Base-by-base conservation (phyloP, 2,797 vertebrate species). In the Halcyon smyrnensis region DNA sequence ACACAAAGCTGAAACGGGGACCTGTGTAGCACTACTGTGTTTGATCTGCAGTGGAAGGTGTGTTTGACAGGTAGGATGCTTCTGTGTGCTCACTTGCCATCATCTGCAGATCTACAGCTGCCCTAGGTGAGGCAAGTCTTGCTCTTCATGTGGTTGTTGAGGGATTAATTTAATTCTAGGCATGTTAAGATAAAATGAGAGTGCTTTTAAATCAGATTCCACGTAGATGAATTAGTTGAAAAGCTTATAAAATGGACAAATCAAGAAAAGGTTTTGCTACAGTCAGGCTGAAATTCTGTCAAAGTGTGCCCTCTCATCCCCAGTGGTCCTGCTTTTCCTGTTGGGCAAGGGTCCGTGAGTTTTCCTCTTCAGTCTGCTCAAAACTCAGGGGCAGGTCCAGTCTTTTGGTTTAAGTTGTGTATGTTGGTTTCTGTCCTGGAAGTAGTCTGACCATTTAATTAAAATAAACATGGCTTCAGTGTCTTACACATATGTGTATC, bases 1-100 rank as follows among this genome's bases (percentile, higher is more conserved):
- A 15, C 9, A 5, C 1, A 5, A 25, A 74, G 25, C n/a, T 90
- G 64, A 67, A 56, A 25, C 1, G 7, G 32, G 3, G 17, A 1
- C 2, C n/a, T 34, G 3, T 36, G 43, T 70, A 32, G 23, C 20
- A 4, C 15, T 36, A 1, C 12, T 34, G 1, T 0, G 1, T 85
- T 60, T 59, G 30, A 63, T 8, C 18, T 76, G 0, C 65, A 50
- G n/a, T 18, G 18, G 13, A 84, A 70, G 21, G 3, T 62, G 50
- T 60, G 10, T 25, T 76, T 59, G 15, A 37, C 41, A 76, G n/a
- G 15, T 43, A 18, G 46, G 24, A 39, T 0, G 0, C 30, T 62
- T 69, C 25, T 73, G 0, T 28, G 25, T 63, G 7, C 20, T 87
- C 12, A 1, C 12, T 76, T 39, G 9, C 14, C 23, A 2, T 41